Base-by-base conservation (phyloP, 2,797 vertebrate genomes). In the Hafferia zeledoni region DNA sequence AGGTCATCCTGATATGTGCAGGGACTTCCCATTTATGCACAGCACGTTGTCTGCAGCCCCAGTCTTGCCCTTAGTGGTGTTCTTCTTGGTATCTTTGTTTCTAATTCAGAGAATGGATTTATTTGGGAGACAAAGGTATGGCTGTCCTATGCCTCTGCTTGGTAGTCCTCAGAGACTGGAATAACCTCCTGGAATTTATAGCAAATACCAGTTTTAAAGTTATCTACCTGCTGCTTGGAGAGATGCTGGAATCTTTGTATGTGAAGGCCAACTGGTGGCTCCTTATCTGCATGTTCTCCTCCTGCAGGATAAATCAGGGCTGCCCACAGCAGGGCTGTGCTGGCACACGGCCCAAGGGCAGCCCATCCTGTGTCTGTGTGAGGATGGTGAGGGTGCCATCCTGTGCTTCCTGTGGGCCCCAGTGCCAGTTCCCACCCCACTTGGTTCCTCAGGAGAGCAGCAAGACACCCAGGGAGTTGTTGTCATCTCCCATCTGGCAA, bases 371-470 rank as follows among this genome's bases (percentile, higher is more conserved):
- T 5, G 35, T 3, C 50, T 55, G 25, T 8, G 18, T 14, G 63
- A 55, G 52, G 6, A 39, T 25, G 28, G 18, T 14, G 63, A 55
- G 46, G 8, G 28, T 17, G 19, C 59, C 59, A 41, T 41, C 13
- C 59, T 39, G 13, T 41, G 19, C 22, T 33, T 20, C 16, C 59
- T 1, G 0, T 20, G 30, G 60, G 11, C 81, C 65, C 20, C 50
- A 4, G 22, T 0, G 0, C 61, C 56, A 4, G 52, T 82, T 69
- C 61, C 63, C 65, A 43, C 24, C 46, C 52, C 0, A 0, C 65
- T 63, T 9, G 5, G 6, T 37, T 56, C 50, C 56, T 60, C 47
- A 47, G 41, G 5, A 18, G 74, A 68, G 55, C 50, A 69, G 1
- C 25, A 60, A 46, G 50, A 77, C 49, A 28, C 28, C 64, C 17